Percentiles rank a stretch among this genome's conserved stretches.
phyloP scores from a whole-genome alignment of 2,888 invertebrate species.

The Pristionchus exspectatus region DNA sequence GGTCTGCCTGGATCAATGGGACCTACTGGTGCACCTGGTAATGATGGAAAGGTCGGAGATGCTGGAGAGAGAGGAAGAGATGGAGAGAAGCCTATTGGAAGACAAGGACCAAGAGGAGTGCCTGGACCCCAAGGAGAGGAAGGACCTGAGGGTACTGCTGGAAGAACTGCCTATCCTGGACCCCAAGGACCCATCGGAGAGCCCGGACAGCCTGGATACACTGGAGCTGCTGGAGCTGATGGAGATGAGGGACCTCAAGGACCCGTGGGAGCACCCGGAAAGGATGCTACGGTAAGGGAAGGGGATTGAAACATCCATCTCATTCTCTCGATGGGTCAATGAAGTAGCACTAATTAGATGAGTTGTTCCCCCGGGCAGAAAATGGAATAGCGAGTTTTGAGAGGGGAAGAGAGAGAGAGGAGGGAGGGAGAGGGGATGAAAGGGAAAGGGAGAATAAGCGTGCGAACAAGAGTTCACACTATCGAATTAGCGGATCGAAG shows the following conservation, averaged over 20 bases:
- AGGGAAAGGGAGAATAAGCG: conserved; percentile 38
- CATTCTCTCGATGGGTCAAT: background rate
- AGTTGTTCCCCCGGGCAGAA: conserved; percentile 16
- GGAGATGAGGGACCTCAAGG: conserved; percentile 61
- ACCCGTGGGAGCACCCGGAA: conserved; percentile 53
- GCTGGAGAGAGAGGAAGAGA: conserved; percentile 77
- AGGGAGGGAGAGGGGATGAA: conserved; percentile 4
- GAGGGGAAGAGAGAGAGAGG: background rate
- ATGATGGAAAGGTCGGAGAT: conserved; percentile 75
- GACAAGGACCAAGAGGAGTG: conserved; percentile 75
- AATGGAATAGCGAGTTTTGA: conserved; percentile 29
- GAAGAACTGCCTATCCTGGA: conserved; percentile 52
- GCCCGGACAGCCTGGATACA: conserved; percentile 49
- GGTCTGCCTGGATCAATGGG: conserved; percentile 74
- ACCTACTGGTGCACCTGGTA: conserved; percentile 68
- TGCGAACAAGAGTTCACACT: conserved; percentile 42
- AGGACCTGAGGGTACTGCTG: conserved; percentile 65
- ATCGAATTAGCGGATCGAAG: conserved; percentile 3
- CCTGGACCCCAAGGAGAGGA: conserved; percentile 70
- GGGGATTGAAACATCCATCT: background rate
- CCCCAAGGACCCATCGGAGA: conserved; percentile 53
- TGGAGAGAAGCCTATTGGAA: conserved; percentile 76
- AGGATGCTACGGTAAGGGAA: conserved; percentile 49
- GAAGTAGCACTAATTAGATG: conserved; percentile 40
- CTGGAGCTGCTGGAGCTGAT: conserved; percentile 62